Conservation (phyloP, 2,888 invertebrate species). For the Prostheceraeus crozeri region DNA sequence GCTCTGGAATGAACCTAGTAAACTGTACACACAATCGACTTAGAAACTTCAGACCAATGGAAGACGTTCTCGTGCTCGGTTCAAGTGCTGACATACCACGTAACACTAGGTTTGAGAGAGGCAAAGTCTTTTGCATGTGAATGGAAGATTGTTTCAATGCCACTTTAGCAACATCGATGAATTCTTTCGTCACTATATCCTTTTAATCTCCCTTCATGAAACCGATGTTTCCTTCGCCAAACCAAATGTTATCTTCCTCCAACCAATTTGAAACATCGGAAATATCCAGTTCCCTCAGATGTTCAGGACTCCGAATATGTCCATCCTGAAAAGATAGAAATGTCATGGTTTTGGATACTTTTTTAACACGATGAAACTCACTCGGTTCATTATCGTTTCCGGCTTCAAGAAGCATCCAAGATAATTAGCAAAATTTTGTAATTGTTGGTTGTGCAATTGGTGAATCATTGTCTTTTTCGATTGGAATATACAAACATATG, state of each 20-base stretch:
- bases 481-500: conserved; percentile 20
- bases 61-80: no score
- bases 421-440: conserved; percentile 11
- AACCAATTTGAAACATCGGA: conserved; percentile 10
- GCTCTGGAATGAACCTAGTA: no score
- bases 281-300: conserved; percentile 22
- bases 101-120: no score
- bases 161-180: conserved; percentile 1
- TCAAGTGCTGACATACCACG: no score
- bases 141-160: conserved; percentile 1
- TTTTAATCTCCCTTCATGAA: conserved; percentile 4
- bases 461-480: neutral
- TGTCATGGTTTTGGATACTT: no score
- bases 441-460: conserved; percentile 20
- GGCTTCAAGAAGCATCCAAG: conserved; percentile 25
- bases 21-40: no score
- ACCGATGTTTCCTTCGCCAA: neutral
- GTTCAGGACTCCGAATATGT: neutral
- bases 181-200: conserved; percentile 1
- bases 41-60: no score
- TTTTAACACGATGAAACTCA: no score
- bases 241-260: conserved; percentile 5
- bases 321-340: no score
- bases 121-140: no score
- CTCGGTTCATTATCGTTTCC: no score